Evolutionary conservation across 1,140 invertebrate species (phyloP).

Genomic region (Chironomus tepperi): DNA sequence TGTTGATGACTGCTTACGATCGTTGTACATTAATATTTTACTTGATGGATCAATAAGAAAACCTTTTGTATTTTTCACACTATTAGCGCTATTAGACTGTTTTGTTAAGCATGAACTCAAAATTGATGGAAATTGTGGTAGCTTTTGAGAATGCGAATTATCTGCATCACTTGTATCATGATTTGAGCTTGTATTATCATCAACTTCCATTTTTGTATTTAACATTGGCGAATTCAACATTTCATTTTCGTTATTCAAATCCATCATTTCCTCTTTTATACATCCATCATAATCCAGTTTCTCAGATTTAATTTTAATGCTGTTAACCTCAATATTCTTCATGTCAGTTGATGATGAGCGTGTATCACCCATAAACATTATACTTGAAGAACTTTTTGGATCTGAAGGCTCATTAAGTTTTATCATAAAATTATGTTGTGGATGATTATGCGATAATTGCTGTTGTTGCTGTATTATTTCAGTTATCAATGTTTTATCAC

Average conservation of each 20-base stretch:
- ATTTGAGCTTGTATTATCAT: conserved; percentile 16
- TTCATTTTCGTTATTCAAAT: background rate
- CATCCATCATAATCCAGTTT: background rate
- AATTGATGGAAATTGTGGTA: background rate
- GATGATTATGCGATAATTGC: background rate
- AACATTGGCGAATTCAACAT: background rate
- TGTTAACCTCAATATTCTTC: background rate
- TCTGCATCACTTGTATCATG: background rate
- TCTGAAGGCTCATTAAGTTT: conserved; percentile 11
- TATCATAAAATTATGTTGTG: conserved; percentile 16
- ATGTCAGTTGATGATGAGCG: background rate
- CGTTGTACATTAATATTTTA: conserved; percentile 25
- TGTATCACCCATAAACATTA: background rate
- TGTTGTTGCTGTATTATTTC: conserved; percentile 19
- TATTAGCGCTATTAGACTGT: background rate
- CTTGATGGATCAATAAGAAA: conserved; percentile 16
- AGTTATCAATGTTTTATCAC: conserved; percentile 11
- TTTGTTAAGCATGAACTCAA: background rate
- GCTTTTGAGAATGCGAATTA: background rate
- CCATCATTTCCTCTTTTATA: conserved; percentile 4
- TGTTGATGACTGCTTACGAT: conserved; percentile 39
- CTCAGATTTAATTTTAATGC: background rate
- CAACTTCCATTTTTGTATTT: conserved; percentile 22
- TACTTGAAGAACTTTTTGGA: background rate
- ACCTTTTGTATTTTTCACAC: background rate